These are phyloP conservation scores for Ostrea edulis DNA, from an alignment of 1,140 invertebrate genomes.

Conservation along the genomic window DNA sequence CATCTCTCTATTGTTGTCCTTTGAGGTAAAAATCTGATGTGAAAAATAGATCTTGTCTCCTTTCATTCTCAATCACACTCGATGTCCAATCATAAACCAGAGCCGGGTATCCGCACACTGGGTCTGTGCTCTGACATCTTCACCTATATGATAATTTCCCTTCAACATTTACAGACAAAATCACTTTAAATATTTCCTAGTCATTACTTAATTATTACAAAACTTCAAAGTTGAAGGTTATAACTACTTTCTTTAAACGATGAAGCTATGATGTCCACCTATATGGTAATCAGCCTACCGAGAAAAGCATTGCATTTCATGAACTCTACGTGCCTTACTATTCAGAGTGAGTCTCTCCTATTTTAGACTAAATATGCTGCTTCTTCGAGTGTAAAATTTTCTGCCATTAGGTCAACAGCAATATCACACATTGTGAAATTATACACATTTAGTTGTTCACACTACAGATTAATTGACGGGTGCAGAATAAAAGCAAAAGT, in stretches of 20 bases:
- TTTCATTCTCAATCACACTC: neutral
- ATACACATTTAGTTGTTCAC: neutral
- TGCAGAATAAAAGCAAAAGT: neutral
- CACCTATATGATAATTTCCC: slow-evolving; percentile 37
- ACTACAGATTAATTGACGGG: neutral
- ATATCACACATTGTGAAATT: neutral
- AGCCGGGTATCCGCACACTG: neutral
- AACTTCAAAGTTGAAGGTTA: slow-evolving; percentile 9
- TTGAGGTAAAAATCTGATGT: no score
- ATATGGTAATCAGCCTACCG: neutral
- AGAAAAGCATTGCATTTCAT: neutral
- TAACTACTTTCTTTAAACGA: neutral
- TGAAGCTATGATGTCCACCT: neutral
- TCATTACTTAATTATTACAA: slow-evolving; percentile 30
- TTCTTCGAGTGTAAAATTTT: neutral
- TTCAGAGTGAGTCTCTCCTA: neutral
- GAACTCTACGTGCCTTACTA: neutral
- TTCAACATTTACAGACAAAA: neutral
- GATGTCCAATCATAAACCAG: neutral
- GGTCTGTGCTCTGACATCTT: neutral
- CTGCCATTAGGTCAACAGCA: neutral
- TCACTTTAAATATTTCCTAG: neutral
- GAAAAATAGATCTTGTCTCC: neutral
- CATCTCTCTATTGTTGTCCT: no score
- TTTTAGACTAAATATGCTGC: neutral